Conservation (phyloP, 2,113 vertebrate genomes). For the Noturus placidus region DNA sequence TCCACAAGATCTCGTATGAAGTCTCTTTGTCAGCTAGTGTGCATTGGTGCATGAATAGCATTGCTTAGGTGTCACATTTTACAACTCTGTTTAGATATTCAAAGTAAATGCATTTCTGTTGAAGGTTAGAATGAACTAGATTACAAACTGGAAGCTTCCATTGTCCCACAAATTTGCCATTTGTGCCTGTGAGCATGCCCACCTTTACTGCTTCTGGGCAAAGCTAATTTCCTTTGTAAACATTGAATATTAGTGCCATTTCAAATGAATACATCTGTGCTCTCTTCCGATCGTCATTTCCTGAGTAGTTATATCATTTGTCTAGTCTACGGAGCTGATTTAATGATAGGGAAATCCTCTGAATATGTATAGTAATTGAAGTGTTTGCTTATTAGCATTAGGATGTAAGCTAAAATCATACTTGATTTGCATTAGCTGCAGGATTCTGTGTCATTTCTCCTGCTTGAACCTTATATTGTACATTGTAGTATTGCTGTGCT, state of each 20-base stretch:
- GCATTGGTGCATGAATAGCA: not conserved
- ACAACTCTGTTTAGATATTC: not conserved
- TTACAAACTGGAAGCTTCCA: not conserved
- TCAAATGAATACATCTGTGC: slow-evolving; percentile 35
- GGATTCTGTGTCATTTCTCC: not conserved
- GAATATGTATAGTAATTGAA: slow-evolving; percentile 38
- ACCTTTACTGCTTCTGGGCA: slow-evolving; percentile 1
- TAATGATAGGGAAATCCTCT: slow-evolving; percentile 40
- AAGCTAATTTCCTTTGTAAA: slow-evolving; percentile 24
- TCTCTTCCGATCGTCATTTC: slow-evolving; percentile 3
- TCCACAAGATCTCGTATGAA: not conserved
- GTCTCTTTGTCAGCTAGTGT: not conserved
- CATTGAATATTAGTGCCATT: slow-evolving; percentile 26
- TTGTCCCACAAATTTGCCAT: not conserved
- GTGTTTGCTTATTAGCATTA: slow-evolving; percentile 33
- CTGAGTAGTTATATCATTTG: slow-evolving; percentile 38
- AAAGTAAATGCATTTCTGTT: not conserved
- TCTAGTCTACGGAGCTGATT: slow-evolving; percentile 20
- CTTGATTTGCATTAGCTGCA: slow-evolving; percentile 22
- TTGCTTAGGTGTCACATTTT: not conserved
- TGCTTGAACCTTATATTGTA: slow-evolving; percentile 3
- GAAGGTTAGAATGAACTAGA: slow-evolving; percentile 3
- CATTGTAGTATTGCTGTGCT: not conserved
- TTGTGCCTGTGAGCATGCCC: not conserved
- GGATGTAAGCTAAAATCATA: slow-evolving; percentile 8